phyloP scores from a whole-genome alignment of 2,113 vertebrate species.

The Rhea americana region DNA sequence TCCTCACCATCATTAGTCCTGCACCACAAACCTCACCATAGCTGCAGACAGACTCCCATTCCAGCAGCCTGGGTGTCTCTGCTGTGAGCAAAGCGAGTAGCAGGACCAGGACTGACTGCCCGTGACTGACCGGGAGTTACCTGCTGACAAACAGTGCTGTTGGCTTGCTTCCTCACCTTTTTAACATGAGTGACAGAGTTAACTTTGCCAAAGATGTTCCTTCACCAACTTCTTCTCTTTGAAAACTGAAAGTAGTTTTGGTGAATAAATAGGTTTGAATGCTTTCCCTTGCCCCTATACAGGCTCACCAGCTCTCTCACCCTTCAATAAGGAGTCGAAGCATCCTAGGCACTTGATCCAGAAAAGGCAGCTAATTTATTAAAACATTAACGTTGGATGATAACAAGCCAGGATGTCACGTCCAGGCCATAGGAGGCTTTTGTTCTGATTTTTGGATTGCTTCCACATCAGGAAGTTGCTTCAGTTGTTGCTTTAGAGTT shows the following conservation, averaged over 20 bases:
- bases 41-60: background rate
- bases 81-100: background rate
- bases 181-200: background rate
- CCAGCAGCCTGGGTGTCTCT: too few relatives aligned
- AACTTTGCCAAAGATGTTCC: background rate
- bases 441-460: slow-evolving; percentile 48
- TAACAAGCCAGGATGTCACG: background rate
- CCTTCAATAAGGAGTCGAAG: background rate
- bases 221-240: background rate
- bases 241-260: background rate
- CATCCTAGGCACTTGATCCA: background rate
- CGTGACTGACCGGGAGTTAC: background rate
- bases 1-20: background rate
- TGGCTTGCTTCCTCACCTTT: background rate
- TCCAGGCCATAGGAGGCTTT: slow-evolving; percentile 36
- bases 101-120: background rate
- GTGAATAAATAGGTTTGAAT: background rate
- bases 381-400: background rate
- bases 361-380: background rate
- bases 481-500: slow-evolving; percentile 32
- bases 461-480: slow-evolving; percentile 52
- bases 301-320: background rate
- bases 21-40: background rate
- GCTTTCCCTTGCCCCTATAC: background rate
- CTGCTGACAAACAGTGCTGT: background rate